Evolutionary conservation across 2,797 vertebrate genomes (phyloP), one percentile per base, ranked within the genome.

Genomic region (Astyanax mexicanus): DNA sequence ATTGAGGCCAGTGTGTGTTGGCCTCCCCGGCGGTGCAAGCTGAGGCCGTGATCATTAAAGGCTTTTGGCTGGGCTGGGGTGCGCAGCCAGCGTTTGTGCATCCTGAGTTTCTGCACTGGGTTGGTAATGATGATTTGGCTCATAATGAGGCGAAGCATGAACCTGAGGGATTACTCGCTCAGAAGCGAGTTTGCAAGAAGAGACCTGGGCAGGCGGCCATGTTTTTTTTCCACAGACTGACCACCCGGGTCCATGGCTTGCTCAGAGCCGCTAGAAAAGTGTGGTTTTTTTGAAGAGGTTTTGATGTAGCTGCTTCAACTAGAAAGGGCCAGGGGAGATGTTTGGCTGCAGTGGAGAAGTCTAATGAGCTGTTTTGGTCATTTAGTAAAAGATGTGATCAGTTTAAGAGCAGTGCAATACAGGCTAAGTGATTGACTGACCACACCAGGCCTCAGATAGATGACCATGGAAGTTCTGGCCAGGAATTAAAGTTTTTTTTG

Each of bases 51-150:
- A 54, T 69, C 72, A 62, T 84, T 78, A 82, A 69, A 69, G 32
- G 37, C 32, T 64, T 47, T 70, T 70, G 45, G 35, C 57, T 80
- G 67, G 40, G 49, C 55, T 35, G 17, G n/a, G n/a, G n/a, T n/a
- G 44, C 60, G 68, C 55, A 38, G 74, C 25, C 17, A 35, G 61
- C 35, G 29, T 27, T 74, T 60, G 40, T 21, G 55, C 55, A 71
- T 75, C 51, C 60, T 78, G 27, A 29, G 49, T 80, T 79, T 71
- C 32, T 44, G 70, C 38, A 4, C 57, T 76, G 21, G 38, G 70
- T 73, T 54, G 32, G 75, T 80, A 80, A 84, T 80, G 78, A 84
- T 77, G 68, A 80, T 80, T 79, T 84, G 78, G 80, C 80, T 81
- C 55, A 60, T 79, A 80, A 79, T 69, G 71, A 79, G 69, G 73